Conservation (phyloP, 2,113 vertebrate species). For the Brachirus orientalis region DNA sequence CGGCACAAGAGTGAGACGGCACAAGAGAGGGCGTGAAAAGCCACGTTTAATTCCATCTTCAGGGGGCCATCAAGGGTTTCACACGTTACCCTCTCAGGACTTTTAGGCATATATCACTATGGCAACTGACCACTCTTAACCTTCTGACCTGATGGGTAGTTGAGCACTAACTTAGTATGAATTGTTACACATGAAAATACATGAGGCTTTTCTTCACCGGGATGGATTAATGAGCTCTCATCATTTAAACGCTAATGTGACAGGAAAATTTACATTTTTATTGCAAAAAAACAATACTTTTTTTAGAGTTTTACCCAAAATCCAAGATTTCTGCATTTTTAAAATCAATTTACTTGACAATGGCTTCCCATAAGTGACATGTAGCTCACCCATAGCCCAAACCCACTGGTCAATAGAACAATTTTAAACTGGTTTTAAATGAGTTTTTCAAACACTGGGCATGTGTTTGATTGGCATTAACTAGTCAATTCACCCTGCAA, state of each 20-base stretch:
- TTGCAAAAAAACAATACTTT: conserved; percentile 5
- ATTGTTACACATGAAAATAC: too few species aligned
- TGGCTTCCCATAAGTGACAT: background rate
- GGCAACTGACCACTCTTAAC: conserved; percentile 58
- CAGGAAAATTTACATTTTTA: conserved; percentile 4
- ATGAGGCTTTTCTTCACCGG: too few species aligned
- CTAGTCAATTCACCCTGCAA: too few species aligned
- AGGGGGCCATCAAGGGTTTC: conserved; percentile 56
- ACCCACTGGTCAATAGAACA: too few species aligned
- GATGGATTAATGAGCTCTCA: background rate
- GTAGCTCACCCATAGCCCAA: background rate
- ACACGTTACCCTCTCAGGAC: conserved; percentile 63
- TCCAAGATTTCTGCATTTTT: background rate
- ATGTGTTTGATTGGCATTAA: too few species aligned
- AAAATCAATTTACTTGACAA: background rate
- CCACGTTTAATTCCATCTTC: conserved; percentile 66
- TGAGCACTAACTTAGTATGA: background rate
- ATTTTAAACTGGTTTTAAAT: too few species aligned
- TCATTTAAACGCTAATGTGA: conserved; percentile 13
- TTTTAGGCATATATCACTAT: conserved; percentile 41
- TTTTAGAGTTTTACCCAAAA: background rate
- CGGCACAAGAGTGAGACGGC: conserved; percentile 35
- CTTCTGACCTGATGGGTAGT: conserved; percentile 45
- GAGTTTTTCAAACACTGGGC: too few species aligned
- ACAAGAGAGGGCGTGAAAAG: conserved; percentile 68